These are phyloP conservation scores for Ptyas mucosa DNA, from an alignment of 2,113 vertebrate genomes.

Conservation along the genomic window DNA sequence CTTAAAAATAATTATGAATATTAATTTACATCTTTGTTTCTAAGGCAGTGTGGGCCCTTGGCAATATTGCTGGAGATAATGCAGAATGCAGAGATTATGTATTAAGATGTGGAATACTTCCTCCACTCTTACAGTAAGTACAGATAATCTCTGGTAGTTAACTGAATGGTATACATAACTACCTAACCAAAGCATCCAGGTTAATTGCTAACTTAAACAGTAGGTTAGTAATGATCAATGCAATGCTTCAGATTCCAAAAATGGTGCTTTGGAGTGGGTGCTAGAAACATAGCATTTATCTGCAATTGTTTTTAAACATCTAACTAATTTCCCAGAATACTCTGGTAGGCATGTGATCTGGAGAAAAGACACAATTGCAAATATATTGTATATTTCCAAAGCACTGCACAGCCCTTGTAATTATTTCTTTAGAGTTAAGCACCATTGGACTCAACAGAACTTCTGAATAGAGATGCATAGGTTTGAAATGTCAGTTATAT, in stretches of 20 bases:
- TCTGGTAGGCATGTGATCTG: background rate
- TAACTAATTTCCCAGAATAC: background rate
- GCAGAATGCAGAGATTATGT: constrained; percentile 93
- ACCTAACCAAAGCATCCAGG: constrained; percentile 1
- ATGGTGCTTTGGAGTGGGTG: background rate
- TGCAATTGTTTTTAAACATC: background rate
- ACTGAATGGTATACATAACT: background rate
- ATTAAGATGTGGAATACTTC: constrained; percentile 86
- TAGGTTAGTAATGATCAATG: background rate
- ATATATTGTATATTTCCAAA: background rate
- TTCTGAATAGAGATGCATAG: background rate
- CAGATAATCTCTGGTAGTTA: constrained; percentile 5
- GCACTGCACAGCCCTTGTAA: too few species aligned
- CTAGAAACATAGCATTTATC: background rate
- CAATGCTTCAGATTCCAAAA: background rate
- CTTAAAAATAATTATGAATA: background rate
- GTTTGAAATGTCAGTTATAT: background rate
- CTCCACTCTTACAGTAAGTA: constrained; percentile 89
- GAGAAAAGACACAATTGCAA: background rate
- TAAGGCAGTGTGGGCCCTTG: constrained; percentile 92
- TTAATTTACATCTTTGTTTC: constrained; percentile 43
- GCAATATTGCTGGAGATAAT: constrained; percentile 92
- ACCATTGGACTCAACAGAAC: background rate
- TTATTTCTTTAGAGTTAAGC: background rate
- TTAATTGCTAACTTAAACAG: background rate